phyloP scores from a whole-genome alignment of 2,113 vertebrate genomes.

The Nycticryphes semicollaris region DNA sequence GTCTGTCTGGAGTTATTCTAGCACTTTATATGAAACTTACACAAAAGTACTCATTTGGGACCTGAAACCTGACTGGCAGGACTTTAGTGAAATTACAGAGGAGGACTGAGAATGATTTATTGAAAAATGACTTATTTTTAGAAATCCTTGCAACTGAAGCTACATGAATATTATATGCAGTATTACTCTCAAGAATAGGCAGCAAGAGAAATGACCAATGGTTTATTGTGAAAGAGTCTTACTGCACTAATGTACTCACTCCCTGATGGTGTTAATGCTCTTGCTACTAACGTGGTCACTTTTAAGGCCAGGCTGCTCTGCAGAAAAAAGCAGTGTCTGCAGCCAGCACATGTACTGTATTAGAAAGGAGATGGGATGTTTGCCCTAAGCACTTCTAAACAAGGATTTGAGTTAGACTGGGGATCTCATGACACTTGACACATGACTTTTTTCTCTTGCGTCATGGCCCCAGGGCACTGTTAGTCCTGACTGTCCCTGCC shows the following conservation, averaged over 20 bases:
- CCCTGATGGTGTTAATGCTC: not conserved
- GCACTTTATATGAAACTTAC: not conserved
- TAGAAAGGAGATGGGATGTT: not conserved
- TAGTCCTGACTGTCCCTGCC: rapidly evolving
- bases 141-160: not conserved
- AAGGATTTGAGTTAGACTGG: not conserved
- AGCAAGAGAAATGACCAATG: not conserved
- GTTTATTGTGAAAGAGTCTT: not conserved
- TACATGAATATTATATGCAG: not conserved
- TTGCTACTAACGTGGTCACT: not conserved
- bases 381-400: not conserved
- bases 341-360: not conserved
- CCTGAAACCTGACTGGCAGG: not conserved
- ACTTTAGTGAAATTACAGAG: not conserved
- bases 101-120: not conserved
- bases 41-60: not conserved
- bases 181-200: not conserved
- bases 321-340: not conserved
- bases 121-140: constrained; percentile 18
- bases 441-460: not conserved
- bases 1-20: not conserved
- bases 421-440: not conserved
- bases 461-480: not conserved
- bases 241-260: not conserved
- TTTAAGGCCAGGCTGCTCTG: not conserved